Evolutionary conservation across 2,888 invertebrate species (phyloP).

Genomic region (Nipponacmea schrenckii): DNA sequence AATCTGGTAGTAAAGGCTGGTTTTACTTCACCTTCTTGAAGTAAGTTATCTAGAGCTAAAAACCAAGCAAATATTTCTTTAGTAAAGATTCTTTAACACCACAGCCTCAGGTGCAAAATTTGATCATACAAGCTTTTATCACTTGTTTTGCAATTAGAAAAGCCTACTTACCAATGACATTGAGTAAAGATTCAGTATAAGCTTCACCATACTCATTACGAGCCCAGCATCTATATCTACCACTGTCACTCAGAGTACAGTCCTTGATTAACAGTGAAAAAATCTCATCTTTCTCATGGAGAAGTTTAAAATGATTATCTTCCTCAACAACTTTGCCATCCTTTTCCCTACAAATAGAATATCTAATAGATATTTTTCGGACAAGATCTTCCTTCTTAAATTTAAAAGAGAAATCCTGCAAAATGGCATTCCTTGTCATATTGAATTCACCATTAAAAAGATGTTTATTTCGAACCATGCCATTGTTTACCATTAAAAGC

Average conservation of each 20-base stretch:
- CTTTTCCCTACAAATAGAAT: constrained; percentile 48
- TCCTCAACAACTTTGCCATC: constrained; percentile 59
- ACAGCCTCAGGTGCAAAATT: background rate
- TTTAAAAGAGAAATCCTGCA: too few relatives aligned
- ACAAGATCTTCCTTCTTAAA: background rate
- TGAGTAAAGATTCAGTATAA: constrained; percentile 59
- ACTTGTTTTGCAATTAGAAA: background rate
- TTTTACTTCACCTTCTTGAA: constrained; percentile 51
- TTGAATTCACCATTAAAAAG: too few relatives aligned
- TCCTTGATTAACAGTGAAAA: constrained; percentile 66
- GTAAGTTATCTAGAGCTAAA: constrained; percentile 43
- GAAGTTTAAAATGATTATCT: constrained; percentile 50
- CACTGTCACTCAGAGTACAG: constrained; percentile 65
- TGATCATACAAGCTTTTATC: too few relatives aligned
- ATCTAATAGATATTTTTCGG: background rate
- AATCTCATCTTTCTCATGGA: constrained; percentile 62
- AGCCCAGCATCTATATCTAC: constrained; percentile 87
- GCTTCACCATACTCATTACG: constrained; percentile 78
- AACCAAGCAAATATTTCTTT: background rate
- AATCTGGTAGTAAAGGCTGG: constrained; percentile 60
- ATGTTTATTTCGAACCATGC: too few relatives aligned
- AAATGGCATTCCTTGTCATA: too few relatives aligned
- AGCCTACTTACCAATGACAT: constrained; percentile 50
- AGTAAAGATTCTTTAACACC: background rate
- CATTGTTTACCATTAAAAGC: too few relatives aligned